Evolutionary conservation across 2,888 invertebrate genomes (phyloP).

Genomic region (Alcis repandata): DNA sequence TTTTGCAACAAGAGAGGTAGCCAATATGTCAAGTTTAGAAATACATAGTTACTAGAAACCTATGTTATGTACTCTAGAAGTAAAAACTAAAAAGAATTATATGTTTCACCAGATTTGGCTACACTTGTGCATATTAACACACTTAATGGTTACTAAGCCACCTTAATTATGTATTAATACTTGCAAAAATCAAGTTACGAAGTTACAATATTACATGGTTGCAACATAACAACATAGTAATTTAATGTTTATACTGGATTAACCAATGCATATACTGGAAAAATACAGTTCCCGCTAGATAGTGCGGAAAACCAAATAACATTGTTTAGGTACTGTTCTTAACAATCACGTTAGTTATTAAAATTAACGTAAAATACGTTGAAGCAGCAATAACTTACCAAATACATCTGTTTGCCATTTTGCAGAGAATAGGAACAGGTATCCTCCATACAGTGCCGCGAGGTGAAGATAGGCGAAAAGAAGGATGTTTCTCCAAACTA

Average conservation of each 20-base stretch:
- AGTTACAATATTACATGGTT: no score
- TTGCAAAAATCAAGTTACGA: not conserved
- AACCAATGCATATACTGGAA: not conserved
- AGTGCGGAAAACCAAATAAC: no score
- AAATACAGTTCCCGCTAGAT: not conserved
- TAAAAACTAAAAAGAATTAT: not conserved
- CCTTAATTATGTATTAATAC: not conserved
- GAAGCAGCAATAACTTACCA: conserved; percentile 84
- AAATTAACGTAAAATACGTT: not conserved
- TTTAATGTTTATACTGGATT: not conserved
- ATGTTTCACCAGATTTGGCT: not conserved
- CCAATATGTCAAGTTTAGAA: not conserved
- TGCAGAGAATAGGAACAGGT: conserved; percentile 90
- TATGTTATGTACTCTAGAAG: not conserved
- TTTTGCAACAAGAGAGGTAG: not conserved
- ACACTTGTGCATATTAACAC: not conserved
- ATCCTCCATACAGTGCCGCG: conserved; percentile 92
- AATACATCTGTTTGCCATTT: conserved; percentile 90
- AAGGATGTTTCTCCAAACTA: conserved; percentile 95
- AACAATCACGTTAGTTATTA: not conserved
- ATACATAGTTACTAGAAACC: not conserved
- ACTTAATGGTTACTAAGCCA: not conserved
- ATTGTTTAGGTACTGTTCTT: not conserved
- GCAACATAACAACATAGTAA: no score
- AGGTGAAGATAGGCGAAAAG: conserved; percentile 92